phyloP scores from a whole-genome alignment of 2,888 invertebrate species.

The Drosophila barbarae region DNA sequence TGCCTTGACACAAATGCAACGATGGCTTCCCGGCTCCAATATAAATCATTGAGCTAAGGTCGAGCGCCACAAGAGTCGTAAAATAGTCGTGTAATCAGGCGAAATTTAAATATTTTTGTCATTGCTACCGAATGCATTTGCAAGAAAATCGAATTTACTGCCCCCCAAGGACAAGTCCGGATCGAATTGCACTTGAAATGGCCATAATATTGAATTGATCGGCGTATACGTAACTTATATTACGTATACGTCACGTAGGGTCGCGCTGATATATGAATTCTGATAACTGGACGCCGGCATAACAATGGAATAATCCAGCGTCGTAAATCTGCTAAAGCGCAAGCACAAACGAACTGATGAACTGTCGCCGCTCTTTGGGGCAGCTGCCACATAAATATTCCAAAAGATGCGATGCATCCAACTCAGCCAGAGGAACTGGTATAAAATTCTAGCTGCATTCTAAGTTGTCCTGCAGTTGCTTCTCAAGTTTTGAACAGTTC shows the following conservation, averaged over 20 bases:
- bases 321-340: constrained; percentile 73
- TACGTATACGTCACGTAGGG: constrained; percentile 57
- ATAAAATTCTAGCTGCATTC: constrained; percentile 54
- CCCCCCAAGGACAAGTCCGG: constrained; percentile 52
- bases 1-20: constrained; percentile 39
- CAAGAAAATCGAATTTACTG: constrained; percentile 34
- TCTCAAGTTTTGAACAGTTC: constrained; percentile 40
- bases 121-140: constrained; percentile 39
- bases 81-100: constrained; percentile 50
- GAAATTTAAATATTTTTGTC: constrained; percentile 68
- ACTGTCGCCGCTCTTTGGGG: constrained; percentile 44
- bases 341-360: constrained; percentile 55
- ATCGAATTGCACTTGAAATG: constrained; percentile 67
- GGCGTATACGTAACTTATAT: constrained; percentile 55
- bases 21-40: constrained; percentile 14
- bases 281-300: constrained; percentile 49
- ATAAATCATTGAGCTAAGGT: constrained; percentile 38
- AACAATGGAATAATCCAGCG: constrained; percentile 74
- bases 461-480: constrained; percentile 47
- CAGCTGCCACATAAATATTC: constrained; percentile 77
- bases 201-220: constrained; percentile 63
- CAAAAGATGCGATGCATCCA: constrained; percentile 62
- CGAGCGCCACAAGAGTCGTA: constrained; percentile 35
- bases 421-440: constrained; percentile 42
- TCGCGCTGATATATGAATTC: constrained; percentile 44